phyloP scores from a whole-genome alignment of 2,113 vertebrate species.

The Seriola aureovittata region DNA sequence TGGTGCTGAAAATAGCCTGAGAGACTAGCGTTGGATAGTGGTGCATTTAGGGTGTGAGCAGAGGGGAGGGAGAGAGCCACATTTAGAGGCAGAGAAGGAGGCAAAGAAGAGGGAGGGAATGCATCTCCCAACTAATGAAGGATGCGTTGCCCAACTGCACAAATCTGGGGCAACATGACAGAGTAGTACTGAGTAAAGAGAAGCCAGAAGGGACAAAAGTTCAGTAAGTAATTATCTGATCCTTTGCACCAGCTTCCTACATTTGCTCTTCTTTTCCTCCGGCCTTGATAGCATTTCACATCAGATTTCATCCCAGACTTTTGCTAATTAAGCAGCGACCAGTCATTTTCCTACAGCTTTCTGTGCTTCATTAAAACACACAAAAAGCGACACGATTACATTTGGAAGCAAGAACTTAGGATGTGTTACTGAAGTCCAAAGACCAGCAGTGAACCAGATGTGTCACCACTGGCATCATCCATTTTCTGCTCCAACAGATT shows the following conservation, averaged over 20 bases:
- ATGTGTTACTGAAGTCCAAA: background rate
- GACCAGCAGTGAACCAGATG: background rate
- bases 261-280: conserved; percentile 24
- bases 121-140: conserved; percentile 21
- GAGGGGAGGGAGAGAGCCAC: background rate
- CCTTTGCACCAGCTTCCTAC: conserved; percentile 26
- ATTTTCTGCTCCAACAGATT: conserved; percentile 57
- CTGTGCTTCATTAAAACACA: conserved; percentile 16
- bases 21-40: conserved; percentile 8
- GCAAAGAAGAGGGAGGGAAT: conserved; percentile 30
- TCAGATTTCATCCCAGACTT: conserved; percentile 26
- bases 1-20: conserved; percentile 30
- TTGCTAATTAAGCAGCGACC: conserved; percentile 30
- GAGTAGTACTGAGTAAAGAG: conserved; percentile 41
- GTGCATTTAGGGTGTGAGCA: conserved; percentile 38
- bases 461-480: conserved; percentile 24
- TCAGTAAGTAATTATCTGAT: conserved; percentile 51
- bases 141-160: conserved; percentile 37
- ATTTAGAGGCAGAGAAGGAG: conserved; percentile 28
- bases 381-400: background rate
- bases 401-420: background rate
- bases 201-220: conserved; percentile 42
- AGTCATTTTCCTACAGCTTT: background rate
- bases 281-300: conserved; percentile 32
- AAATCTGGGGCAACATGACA: conserved; percentile 69